These are phyloP conservation scores for Brachionus rubens DNA, from an alignment of 1,140 invertebrate genomes.

Conservation along the genomic window DNA sequence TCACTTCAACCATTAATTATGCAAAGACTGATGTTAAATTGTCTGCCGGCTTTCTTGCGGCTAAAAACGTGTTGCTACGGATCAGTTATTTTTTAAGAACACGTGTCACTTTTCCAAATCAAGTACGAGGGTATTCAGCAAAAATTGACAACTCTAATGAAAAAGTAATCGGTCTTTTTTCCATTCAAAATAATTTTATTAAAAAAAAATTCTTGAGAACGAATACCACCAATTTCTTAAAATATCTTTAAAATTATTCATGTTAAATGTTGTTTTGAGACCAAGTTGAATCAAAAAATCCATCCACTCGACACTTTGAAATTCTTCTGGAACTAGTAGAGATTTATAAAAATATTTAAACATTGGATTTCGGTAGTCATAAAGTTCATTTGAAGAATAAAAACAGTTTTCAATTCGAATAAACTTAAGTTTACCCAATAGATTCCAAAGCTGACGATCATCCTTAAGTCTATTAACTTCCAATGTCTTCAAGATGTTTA, in stretches of 20 bases:
- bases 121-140: too few species aligned
- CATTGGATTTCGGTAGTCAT: neutral
- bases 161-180: too few species aligned
- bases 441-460: neutral
- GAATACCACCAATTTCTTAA: too few species aligned
- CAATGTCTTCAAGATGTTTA: neutral
- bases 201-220: too few species aligned
- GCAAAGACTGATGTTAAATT: too few species aligned
- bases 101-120: too few species aligned
- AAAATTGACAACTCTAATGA: too few species aligned
- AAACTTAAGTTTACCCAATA: slow-evolving; percentile 1
- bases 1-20: too few species aligned
- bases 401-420: neutral
- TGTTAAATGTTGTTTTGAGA: neutral
- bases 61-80: too few species aligned
- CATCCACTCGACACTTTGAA: neutral
- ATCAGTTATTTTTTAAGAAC: too few species aligned
- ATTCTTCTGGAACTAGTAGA: neutral
- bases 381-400: neutral
- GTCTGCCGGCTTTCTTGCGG: too few species aligned
- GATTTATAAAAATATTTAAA: neutral
- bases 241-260: neutral
- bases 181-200: too few species aligned
- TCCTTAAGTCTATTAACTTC: neutral
- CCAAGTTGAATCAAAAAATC: neutral